Percentiles rank a stretch among this genome's conserved stretches.
phyloP scores from a whole-genome alignment of 2,113 vertebrate genomes.

The Cheirogaleus medius region DNA sequence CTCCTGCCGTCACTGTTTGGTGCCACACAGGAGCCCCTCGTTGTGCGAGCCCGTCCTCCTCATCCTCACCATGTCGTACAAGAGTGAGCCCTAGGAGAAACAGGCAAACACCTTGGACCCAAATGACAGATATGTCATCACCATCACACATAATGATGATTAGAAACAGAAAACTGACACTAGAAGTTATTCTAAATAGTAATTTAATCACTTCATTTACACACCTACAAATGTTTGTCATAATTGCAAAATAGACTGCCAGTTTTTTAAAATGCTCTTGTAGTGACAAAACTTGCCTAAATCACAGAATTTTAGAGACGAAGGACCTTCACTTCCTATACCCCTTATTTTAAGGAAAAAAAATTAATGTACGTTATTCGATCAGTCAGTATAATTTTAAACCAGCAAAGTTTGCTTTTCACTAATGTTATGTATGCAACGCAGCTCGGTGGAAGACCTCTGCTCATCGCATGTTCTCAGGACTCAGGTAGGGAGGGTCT shows the following conservation, averaged over 20 bases:
- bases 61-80: rapidly evolving
- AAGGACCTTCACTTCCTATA: not conserved
- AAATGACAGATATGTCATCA: not conserved
- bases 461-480: not conserved
- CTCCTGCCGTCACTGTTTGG: not conserved
- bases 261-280: not conserved
- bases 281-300: not conserved
- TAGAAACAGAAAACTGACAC: not conserved
- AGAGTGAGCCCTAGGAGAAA: not conserved
- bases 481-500: not conserved
- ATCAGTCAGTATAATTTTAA: not conserved
- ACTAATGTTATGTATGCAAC: not conserved
- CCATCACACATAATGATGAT: not conserved
- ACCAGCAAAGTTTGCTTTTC: not conserved
- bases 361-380: not conserved
- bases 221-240: not conserved
- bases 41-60: not conserved
- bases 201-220: not conserved
- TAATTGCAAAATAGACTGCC: not conserved
- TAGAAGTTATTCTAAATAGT: not conserved
- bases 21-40: too few species aligned
- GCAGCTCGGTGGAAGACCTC: not conserved
- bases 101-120: not conserved
- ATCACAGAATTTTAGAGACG: not conserved
- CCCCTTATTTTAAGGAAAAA: not conserved